Percentiles rank a stretch among this genome's conserved stretches.
These are phyloP conservation scores for Exephanes ischioxanthus DNA, from an alignment of 2,888 invertebrate species.

Conservation along the genomic window DNA sequence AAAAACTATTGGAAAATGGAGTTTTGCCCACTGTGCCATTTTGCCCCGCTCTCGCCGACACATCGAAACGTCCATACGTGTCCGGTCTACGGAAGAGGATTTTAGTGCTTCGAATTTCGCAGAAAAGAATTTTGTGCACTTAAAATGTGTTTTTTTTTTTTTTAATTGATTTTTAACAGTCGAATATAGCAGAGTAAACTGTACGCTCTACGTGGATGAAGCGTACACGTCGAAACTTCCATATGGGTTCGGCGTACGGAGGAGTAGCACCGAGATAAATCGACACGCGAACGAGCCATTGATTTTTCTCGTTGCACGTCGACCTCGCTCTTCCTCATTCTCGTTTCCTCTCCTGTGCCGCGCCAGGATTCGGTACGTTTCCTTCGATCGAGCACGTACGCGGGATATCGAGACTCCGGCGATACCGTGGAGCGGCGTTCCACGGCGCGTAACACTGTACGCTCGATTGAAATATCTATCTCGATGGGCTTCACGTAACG, in stretches of 20 bases:
- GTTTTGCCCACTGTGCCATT: no score
- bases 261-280: slow-evolving; percentile 42
- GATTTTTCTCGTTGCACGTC: slow-evolving; percentile 57
- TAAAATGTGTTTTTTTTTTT: background rate
- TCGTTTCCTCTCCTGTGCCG: slow-evolving; percentile 25
- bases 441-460: slow-evolving; percentile 31
- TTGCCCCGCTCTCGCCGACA: no score
- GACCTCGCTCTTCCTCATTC: slow-evolving; percentile 21
- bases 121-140: background rate
- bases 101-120: no score
- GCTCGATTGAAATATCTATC: slow-evolving; percentile 60
- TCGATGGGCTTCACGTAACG: slow-evolving; percentile 46
- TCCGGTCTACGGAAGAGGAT: no score
- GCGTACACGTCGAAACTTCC: background rate
- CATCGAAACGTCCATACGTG: no score
- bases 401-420: slow-evolving; percentile 57
- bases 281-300: slow-evolving; percentile 63
- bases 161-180: background rate
- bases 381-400: slow-evolving; percentile 69
- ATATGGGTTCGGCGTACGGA: slow-evolving; percentile 3
- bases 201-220: background rate
- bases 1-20: no score
- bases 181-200: background rate
- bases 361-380: slow-evolving; percentile 74
- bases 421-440: slow-evolving; percentile 50